Conservation (phyloP, 2,888 invertebrate species). For the Pterostichus niger region DNA sequence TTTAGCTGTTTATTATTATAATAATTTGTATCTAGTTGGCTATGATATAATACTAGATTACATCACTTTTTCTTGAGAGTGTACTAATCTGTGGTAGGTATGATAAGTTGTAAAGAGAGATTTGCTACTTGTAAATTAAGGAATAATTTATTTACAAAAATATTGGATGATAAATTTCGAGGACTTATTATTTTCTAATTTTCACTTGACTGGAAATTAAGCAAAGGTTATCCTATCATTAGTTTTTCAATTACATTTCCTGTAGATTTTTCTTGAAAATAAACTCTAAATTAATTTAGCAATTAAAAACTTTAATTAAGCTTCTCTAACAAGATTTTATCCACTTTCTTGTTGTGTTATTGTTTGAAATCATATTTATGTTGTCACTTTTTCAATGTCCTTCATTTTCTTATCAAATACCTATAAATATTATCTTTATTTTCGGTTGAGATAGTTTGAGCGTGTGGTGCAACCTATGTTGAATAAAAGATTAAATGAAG, state of each 20-base stretch:
- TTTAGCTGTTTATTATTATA: slow-evolving; percentile 41
- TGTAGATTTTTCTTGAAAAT: slow-evolving; percentile 14
- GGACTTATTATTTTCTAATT: slow-evolving; percentile 8
- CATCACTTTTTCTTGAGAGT: slow-evolving; percentile 30
- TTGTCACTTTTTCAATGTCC: no score
- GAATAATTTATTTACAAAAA: background rate
- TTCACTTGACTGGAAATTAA: background rate
- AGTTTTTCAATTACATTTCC: slow-evolving; percentile 38
- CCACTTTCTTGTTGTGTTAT: slow-evolving; percentile 7
- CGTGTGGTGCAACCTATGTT: no score
- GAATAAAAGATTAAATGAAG: no score
- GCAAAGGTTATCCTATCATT: slow-evolving; percentile 32
- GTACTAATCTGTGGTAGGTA: background rate
- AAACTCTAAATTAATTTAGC: slow-evolving; percentile 31
- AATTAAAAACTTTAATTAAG: slow-evolving; percentile 45
- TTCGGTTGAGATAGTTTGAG: no score
- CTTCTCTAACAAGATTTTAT: slow-evolving; percentile 11
- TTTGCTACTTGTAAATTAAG: background rate
- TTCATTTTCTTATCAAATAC: no score
- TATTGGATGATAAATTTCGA: slow-evolving; percentile 3
- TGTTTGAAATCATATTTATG: slow-evolving; percentile 17
- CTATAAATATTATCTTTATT: no score
- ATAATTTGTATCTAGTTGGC: slow-evolving; percentile 26
- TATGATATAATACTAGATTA: slow-evolving; percentile 39
- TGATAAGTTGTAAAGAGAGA: background rate